Evolutionary conservation across 2,888 invertebrate genomes (phyloP).

Genomic region (Noctua fimbriata): DNA sequence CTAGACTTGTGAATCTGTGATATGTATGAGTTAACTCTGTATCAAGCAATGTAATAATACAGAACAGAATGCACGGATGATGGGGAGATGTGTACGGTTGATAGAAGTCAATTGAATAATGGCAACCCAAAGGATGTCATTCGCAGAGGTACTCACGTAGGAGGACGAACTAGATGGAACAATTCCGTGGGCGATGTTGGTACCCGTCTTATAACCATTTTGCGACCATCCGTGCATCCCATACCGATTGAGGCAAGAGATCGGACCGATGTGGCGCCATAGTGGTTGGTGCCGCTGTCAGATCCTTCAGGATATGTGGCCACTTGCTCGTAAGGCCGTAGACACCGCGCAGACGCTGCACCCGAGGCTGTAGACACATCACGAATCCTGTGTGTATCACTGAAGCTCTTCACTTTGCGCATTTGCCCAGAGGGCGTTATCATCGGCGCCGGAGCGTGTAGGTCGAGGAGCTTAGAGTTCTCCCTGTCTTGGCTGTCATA

Average conservation of each 20-base stretch:
- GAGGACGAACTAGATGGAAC: constrained; percentile 95
- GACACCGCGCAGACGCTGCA: constrained; percentile 86
- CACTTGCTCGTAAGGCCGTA: constrained; percentile 88
- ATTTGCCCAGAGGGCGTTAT: constrained; percentile 88
- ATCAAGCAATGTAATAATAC: constrained; percentile 33
- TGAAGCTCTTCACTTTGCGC: constrained; percentile 89
- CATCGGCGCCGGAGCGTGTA: constrained; percentile 79
- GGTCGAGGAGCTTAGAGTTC: constrained; percentile 83
- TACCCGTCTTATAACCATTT: constrained; percentile 95
- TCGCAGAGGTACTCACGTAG: constrained; percentile 92
- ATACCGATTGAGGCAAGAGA: constrained; percentile 96
- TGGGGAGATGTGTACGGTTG: constrained; percentile 68
- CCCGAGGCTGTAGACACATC: constrained; percentile 86
- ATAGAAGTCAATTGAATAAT: constrained; percentile 87
- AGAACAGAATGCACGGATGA: constrained; percentile 50
- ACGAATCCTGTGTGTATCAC: constrained; percentile 87
- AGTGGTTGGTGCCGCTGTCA: constrained; percentile 91
- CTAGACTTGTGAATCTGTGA: constrained; percentile 4
- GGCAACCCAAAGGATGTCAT: constrained; percentile 83
- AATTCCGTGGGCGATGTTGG: constrained; percentile 96
- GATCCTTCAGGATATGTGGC: constrained; percentile 89
- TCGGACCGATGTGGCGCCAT: constrained; percentile 93
- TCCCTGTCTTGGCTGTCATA: constrained; percentile 84
- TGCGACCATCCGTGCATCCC: constrained; percentile 96
- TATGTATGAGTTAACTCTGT: constrained; percentile 13